Evolutionary conservation across 2,797 vertebrate species (phyloP).

Genomic region (Prionace glauca): DNA sequence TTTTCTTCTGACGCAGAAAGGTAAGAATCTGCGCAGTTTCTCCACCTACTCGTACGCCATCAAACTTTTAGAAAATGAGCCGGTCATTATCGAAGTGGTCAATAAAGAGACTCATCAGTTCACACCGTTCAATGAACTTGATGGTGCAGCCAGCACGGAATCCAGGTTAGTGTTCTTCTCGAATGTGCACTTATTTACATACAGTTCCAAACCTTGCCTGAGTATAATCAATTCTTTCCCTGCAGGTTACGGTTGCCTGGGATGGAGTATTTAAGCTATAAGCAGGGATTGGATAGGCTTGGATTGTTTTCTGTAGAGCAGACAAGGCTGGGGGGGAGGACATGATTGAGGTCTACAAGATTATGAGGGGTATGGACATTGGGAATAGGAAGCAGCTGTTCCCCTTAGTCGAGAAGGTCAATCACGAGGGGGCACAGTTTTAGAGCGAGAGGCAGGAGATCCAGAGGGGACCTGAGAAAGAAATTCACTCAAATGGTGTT

Average conservation of each 20-base stretch:
- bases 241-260: neutral
- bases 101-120: constrained; percentile 67
- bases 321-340: no score
- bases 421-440: no score
- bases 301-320: no score
- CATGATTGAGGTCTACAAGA: no score
- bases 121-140: constrained; percentile 62
- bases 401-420: no score
- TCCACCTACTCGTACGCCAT: constrained; percentile 64
- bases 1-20: constrained; percentile 53
- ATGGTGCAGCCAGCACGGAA: constrained; percentile 65
- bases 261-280: no score
- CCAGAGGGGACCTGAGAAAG: no score
- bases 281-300: no score
- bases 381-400: no score
- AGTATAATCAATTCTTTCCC: neutral
- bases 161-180: constrained; percentile 58
- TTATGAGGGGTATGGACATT: no score
- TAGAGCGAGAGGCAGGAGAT: no score
- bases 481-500: no score
- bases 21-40: constrained; percentile 57
- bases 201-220: neutral
- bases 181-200: neutral
- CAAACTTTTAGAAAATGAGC: constrained; percentile 54
- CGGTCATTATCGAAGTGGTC: constrained; percentile 59